Percentiles rank a stretch among this genome's conserved stretches.
phyloP scores from a whole-genome alignment of 2,888 invertebrate genomes.

The Philonicus albiceps region DNA sequence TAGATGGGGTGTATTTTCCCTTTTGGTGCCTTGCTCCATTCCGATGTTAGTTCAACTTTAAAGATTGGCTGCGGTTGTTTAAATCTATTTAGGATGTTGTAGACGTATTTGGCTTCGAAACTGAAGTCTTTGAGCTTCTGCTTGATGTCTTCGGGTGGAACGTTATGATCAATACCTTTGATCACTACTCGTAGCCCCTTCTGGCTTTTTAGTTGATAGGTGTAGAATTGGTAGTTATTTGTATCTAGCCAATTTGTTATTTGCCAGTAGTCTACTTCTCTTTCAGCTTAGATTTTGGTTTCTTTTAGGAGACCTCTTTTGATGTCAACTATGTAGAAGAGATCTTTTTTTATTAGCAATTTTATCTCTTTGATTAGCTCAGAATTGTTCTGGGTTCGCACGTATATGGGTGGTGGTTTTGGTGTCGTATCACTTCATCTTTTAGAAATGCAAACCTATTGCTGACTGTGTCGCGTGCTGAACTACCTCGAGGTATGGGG shows the following conservation, averaged over 20 bases:
- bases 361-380: background rate
- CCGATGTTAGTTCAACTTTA: too few species aligned
- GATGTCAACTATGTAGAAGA: background rate
- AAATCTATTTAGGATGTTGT: too few species aligned
- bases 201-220: background rate
- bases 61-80: too few species aligned
- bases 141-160: background rate
- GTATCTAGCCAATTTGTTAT: too few species aligned
- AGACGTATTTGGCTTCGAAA: too few species aligned
- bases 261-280: background rate
- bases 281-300: background rate
- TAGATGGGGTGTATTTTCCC: background rate
- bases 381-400: too few species aligned
- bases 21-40: too few species aligned
- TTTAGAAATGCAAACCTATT: background rate
- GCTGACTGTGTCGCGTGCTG: background rate
- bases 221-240: background rate
- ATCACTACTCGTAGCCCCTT: background rate
- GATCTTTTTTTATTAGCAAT: too few species aligned
- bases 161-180: background rate
- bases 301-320: background rate
- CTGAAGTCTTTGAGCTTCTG: too few species aligned
- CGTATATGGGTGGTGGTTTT: too few species aligned
- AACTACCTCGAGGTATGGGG: too few species aligned
- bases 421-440: too few species aligned